phyloP scores from a whole-genome alignment of 2,113 vertebrate species.

The Calidris pygmaea region DNA sequence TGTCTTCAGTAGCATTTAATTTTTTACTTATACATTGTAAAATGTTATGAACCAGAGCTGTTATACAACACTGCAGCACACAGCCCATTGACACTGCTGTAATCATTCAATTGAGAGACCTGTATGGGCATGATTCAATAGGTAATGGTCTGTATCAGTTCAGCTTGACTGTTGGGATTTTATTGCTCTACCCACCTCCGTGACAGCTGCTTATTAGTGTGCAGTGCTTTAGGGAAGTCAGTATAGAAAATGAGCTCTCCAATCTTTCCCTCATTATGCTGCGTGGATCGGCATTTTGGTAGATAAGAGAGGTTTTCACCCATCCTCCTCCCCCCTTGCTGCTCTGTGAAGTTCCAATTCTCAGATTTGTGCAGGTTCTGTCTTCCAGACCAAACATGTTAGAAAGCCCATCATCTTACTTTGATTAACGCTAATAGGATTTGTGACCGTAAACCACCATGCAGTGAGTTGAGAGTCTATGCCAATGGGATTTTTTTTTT shows the following conservation, averaged over 20 bases:
- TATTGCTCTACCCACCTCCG: background rate
- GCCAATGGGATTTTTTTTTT: background rate
- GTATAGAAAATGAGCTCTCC: background rate
- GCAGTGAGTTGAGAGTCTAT: background rate
- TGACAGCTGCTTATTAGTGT: conserved; percentile 24
- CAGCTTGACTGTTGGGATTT: conserved; percentile 40
- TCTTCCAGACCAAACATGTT: background rate
- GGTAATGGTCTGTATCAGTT: conserved; percentile 64
- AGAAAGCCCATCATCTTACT: background rate
- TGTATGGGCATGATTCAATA: conserved; percentile 20
- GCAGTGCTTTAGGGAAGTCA: conserved; percentile 1
- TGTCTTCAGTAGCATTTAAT: conserved; percentile 23
- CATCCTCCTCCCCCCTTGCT: background rate
- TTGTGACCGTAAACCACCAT: background rate
- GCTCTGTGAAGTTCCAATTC: background rate
- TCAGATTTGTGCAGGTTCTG: background rate
- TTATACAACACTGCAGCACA: conserved; percentile 9
- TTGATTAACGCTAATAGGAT: conserved; percentile 4
- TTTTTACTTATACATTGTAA: conserved; percentile 54
- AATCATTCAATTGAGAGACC: conserved; percentile 11
- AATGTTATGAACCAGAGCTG: conserved; percentile 61
- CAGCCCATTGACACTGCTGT: conserved; percentile 23
- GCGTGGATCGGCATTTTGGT: background rate
- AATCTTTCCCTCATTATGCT: background rate
- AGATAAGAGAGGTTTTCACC: background rate